Evolutionary conservation across 2,113 vertebrate genomes (phyloP).

Genomic region (Thunnus thynnus): DNA sequence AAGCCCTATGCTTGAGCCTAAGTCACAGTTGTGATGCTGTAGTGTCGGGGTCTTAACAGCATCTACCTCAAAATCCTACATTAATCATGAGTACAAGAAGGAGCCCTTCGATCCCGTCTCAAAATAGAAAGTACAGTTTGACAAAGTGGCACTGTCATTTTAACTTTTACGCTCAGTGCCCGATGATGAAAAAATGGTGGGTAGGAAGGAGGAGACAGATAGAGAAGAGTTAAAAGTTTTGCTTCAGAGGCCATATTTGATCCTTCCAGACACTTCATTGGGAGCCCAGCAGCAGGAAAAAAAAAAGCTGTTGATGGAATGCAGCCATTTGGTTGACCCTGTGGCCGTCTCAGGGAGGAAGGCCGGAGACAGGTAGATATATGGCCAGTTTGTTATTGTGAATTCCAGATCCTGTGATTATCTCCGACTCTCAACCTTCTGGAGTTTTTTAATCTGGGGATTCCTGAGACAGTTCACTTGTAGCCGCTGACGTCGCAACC

Average conservation of each 20-base stretch:
- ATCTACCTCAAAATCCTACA: constrained; percentile 35
- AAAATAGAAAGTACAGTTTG: constrained; percentile 9
- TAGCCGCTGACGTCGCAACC: constrained; percentile 79
- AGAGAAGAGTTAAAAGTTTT: constrained; percentile 56
- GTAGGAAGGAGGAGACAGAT: constrained; percentile 16
- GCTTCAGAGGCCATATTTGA: constrained; percentile 78
- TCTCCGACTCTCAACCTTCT: constrained; percentile 95
- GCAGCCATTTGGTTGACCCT: constrained; percentile 93
- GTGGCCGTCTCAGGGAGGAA: constrained; percentile 93
- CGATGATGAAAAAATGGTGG: not conserved
- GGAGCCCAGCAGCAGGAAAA: constrained; percentile 66
- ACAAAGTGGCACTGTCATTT: constrained; percentile 19
- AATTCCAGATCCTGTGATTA: constrained; percentile 99
- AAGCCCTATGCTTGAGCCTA: constrained; percentile 19
- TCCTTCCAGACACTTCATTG: constrained; percentile 79
- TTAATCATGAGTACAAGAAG: constrained; percentile 38
- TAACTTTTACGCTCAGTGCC: constrained; percentile 8
- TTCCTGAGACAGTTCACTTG: constrained; percentile 92
- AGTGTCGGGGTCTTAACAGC: constrained; percentile 19
- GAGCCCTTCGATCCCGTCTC: not conserved
- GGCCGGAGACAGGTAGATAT: constrained; percentile 98
- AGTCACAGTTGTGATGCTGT: constrained; percentile 36
- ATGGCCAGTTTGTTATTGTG: constrained; percentile 98
- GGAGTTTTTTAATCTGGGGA: constrained; percentile 95
- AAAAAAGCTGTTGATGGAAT: constrained; percentile 87